Base-by-base conservation (phyloP, 2,113 vertebrate genomes). In the Sander lucioperca region DNA sequence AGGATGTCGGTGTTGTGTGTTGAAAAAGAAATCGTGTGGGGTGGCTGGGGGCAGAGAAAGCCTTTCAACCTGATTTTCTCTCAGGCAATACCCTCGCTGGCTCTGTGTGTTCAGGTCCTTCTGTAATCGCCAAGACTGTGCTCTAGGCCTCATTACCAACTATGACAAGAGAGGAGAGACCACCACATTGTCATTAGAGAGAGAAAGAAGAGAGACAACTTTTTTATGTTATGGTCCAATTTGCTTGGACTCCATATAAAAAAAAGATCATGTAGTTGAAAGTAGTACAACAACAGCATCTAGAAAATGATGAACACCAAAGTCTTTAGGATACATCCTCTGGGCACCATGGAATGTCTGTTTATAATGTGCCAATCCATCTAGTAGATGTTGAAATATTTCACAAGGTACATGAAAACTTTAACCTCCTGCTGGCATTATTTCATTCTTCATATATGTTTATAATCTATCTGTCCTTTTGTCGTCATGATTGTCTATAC, bases 41-140 rank as follows among this genome's bases (percentile, higher is more conserved):
- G 43, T n/a, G 50, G 70, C 43, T 9, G 7, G 48, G 45, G 72
- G 70, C 72, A 71, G 69, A 72, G 12, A 66, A 85, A 85, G 45
- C 14, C 25, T 79, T 82, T 87, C 50, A 69, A 66, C 18, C 71
- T 75, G 56, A 65, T 86, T 88, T 78, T 84, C 64, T 84, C 56
- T 58, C 19, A 53, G 58, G 70, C 61, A 79, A 73, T 86, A 50
- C 83, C 78, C 48, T 83, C 36, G 65, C 62, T 43, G 62, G 61
- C 72, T 80, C 72, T 56, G 23, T 68, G 72, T 80, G 76, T 86
- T 84, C 74, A 36, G 27, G 30, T 84, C 72, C 75, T 77, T 68
- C 63, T 82, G 74, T 84, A 80, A 79, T 81, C 69, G 68, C 61
- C 61, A 77, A 12, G 23, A 12, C 70, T 54, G 43, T 62, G 56